A percentile compares a stretch with the other conserved stretches of the same genome.
Conservation (phyloP, 2,888 invertebrate genomes). For the Caenorhabditis sp. region DNA sequence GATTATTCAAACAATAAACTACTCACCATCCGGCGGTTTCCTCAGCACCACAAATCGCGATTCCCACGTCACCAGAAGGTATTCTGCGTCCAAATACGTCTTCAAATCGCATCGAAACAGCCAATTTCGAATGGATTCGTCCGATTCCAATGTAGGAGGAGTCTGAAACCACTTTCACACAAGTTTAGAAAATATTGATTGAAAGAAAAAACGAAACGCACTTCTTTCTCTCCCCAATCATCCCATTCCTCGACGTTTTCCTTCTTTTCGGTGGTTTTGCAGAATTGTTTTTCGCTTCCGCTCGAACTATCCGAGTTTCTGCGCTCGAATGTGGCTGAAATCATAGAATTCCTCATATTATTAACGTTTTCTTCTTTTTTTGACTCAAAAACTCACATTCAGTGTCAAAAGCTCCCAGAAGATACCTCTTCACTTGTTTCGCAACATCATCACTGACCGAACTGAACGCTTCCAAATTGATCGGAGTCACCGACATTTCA, state of each 20-base stretch:
- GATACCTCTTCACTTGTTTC: slow-evolving; percentile 43
- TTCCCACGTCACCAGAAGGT: slow-evolving; percentile 53
- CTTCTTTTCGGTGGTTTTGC: slow-evolving; percentile 46
- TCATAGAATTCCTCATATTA: too few species aligned
- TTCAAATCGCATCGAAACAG: slow-evolving; percentile 49
- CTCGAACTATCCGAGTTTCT: slow-evolving; percentile 53
- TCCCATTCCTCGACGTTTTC: slow-evolving; percentile 60
- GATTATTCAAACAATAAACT: too few species aligned
- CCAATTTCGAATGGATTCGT: slow-evolving; percentile 60
- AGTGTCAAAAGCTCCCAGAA: slow-evolving; percentile 34
- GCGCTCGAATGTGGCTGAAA: slow-evolving; percentile 50
- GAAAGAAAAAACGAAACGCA: not conserved
- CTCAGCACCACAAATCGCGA: slow-evolving; percentile 53
- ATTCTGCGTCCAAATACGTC: slow-evolving; percentile 55
- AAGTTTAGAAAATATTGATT: too few species aligned
- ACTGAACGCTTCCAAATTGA: slow-evolving; percentile 48
- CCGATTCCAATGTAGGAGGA: slow-evolving; percentile 23
- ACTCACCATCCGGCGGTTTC: slow-evolving; percentile 53
- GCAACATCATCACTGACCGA: slow-evolving; percentile 52
- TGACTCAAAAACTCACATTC: slow-evolving; percentile 32
- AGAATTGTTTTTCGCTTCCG: slow-evolving; percentile 45
- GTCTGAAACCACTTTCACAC: slow-evolving; percentile 1
- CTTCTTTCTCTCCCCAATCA: slow-evolving; percentile 53
- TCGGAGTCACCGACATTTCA: slow-evolving; percentile 52
- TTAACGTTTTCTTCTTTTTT: too few species aligned